A percentile compares a stretch with the other conserved stretches of the same genome.
These are phyloP conservation scores for Helostoma temminkii DNA, from an alignment of 2,797 vertebrate species.

Conservation along the genomic window DNA sequence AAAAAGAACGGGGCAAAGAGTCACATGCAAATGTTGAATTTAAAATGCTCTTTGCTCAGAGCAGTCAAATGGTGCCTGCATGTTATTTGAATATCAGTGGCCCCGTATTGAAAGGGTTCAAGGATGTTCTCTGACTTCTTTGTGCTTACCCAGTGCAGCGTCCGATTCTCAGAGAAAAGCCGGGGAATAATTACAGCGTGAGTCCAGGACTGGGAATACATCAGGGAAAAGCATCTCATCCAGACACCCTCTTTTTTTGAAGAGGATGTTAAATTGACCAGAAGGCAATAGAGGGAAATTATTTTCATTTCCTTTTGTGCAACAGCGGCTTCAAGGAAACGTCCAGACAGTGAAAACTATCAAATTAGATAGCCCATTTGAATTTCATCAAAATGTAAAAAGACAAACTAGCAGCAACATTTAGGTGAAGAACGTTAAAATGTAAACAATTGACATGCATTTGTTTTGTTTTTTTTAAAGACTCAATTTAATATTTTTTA, in stretches of 20 bases:
- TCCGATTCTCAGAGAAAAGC: constrained; percentile 93
- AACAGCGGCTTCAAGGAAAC: constrained; percentile 75
- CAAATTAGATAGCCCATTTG: constrained; percentile 66
- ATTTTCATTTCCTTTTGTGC: constrained; percentile 98
- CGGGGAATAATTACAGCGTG: constrained; percentile 98
- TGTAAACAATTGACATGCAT: neutral
- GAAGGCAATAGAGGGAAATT: constrained; percentile 99
- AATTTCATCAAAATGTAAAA: constrained; percentile 57
- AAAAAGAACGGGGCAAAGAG: constrained; percentile 90
- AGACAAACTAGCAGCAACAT: neutral
- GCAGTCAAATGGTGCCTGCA: constrained; percentile 94
- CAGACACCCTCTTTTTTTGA: constrained; percentile 88
- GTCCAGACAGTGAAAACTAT: constrained; percentile 72
- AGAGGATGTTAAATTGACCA: constrained; percentile 98
- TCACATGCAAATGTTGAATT: constrained; percentile 98
- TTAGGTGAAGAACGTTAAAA: constrained; percentile 3
- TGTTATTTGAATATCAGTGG: constrained; percentile 99
- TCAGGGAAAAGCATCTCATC: constrained; percentile 95
- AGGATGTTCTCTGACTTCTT: constrained; percentile 99
- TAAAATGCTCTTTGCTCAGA: constrained; percentile 91
- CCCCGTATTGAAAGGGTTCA: constrained; percentile 97
- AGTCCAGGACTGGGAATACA: constrained; percentile 95
- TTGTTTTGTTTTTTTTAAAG: neutral
- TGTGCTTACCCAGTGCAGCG: constrained; percentile 99
- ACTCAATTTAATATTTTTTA: neutral